Percentiles rank a stretch among this genome's conserved stretches.
phyloP scores from a whole-genome alignment of 2,888 invertebrate genomes.

The Ametastegia equiseti region DNA sequence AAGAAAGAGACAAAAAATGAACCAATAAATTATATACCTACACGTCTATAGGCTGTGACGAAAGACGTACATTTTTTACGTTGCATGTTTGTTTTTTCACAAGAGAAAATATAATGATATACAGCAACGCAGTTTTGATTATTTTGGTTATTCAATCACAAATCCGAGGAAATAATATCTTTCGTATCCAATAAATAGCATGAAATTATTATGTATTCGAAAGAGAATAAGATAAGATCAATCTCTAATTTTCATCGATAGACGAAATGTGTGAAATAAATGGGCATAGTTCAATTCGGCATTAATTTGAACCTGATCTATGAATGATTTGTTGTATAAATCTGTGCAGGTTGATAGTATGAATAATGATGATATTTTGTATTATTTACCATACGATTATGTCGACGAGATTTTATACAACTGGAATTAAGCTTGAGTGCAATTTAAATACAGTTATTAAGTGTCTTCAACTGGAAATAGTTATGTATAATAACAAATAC shows the following conservation, averaged over 20 bases:
- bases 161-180: too few relatives aligned
- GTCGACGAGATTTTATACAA: not conserved
- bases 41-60: conserved; percentile 28
- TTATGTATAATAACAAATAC: not conserved
- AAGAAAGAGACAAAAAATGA: not conserved
- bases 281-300: not conserved
- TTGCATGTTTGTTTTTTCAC: not conserved
- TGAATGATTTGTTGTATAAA: too few relatives aligned
- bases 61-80: not conserved
- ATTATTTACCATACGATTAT: not conserved
- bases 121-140: too few relatives aligned
- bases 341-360: too few relatives aligned
- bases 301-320: not conserved
- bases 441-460: not conserved
- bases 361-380: too few relatives aligned
- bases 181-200: too few relatives aligned
- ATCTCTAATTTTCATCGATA: too few relatives aligned
- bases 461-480: not conserved
- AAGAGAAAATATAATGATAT: too few relatives aligned
- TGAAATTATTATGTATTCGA: too few relatives aligned
- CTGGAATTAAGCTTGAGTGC: not conserved
- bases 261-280: too few relatives aligned
- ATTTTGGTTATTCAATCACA: too few relatives aligned
- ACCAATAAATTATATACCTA: not conserved
- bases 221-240: too few relatives aligned